Evolutionary conservation across 30 jellyfish, hydroid and myxozoan genomes (phyloP).

Genomic region (Cassiopea andromeda): DNA sequence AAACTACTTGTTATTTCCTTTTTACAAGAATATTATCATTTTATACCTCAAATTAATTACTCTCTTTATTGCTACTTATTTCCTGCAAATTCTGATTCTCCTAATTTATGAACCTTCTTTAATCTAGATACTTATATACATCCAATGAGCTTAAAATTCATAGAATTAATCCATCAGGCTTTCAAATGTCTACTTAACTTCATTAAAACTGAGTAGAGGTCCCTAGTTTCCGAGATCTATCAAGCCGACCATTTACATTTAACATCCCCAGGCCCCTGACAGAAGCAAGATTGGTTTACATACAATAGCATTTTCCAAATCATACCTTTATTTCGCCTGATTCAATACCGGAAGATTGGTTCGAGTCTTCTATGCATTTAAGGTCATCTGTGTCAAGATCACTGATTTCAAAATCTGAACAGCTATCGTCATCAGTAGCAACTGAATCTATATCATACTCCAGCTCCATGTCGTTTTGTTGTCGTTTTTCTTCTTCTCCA

Average conservation of each 20-base stretch:
- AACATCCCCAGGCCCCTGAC: too few relatives aligned
- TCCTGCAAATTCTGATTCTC: too few relatives aligned
- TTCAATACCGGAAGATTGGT: not conserved
- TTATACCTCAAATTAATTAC: too few relatives aligned
- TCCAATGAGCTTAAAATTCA: too few relatives aligned
- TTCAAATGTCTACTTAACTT: not conserved
- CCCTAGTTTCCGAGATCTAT: not conserved
- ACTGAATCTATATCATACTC: constrained; percentile 27
- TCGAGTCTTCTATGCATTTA: not conserved
- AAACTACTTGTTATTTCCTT: too few relatives aligned
- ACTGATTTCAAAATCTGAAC: constrained; percentile 38
- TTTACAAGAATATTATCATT: too few relatives aligned
- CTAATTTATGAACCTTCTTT: too few relatives aligned
- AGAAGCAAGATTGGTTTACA: too few relatives aligned
- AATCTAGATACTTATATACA: too few relatives aligned
- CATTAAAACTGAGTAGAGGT: not conserved
- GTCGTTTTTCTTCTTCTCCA: constrained; percentile 34
- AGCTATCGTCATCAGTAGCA: constrained; percentile 42
- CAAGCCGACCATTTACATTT: not conserved
- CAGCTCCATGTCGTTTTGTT: constrained; percentile 42
- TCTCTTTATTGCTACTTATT: too few relatives aligned
- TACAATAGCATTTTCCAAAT: not conserved
- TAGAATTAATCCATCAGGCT: too few relatives aligned
- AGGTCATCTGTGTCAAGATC: constrained; percentile 24
- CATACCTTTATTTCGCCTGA: not conserved